Base-by-base conservation (phyloP, 2,888 invertebrate genomes). In the Melangyna quadrimaculata region DNA sequence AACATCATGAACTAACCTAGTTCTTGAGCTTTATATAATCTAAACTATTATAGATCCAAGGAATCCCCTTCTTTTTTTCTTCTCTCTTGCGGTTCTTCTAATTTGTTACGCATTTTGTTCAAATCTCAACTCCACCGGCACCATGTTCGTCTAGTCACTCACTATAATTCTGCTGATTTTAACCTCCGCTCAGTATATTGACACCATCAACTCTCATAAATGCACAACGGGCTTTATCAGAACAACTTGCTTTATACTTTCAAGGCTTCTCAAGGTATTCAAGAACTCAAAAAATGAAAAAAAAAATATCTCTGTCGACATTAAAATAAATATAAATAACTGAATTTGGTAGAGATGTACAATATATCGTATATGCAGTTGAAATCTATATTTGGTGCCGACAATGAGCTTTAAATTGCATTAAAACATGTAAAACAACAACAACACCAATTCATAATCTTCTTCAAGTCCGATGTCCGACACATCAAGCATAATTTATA, bases 221-320 rank as follows among this genome's bases (percentile, higher is more conserved):
- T 14, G 8, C 48, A 22, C 6, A 51, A 17, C 29, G 45, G 35
- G 40, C 35, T 70, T 35, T 19, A 70, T 48, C 53, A 37, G 32
- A 69, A 19, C 48, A 67, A 57, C 57, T 43, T 24, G 63, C 43
- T 79, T 45, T 57, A n/a, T n/a, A 51, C 73, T 72, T 65, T 81
- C 86, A 81, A 86, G 86, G 86, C 86, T 81, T 17, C 73, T 69
- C 81, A 86, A 86, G 73, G 86, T 70, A 73, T 86, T 81, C 86
- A 72, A 86, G 86, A 86, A 86, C 81, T 86, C 72, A 51, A 67
- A 51, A 10, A 24, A 45, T 48, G 55, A 17, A 53, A 51, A 45
- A 55, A 63, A 17, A 53, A 51, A 59, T 45, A n/a, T 53, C 59
- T 59, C 40, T 43, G 22, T 19, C 24, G 32, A 45, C 63, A 45